These are phyloP conservation scores for Bradypus variegatus DNA, from an alignment of 2,797 vertebrate genomes.

Conservation along the genomic window DNA sequence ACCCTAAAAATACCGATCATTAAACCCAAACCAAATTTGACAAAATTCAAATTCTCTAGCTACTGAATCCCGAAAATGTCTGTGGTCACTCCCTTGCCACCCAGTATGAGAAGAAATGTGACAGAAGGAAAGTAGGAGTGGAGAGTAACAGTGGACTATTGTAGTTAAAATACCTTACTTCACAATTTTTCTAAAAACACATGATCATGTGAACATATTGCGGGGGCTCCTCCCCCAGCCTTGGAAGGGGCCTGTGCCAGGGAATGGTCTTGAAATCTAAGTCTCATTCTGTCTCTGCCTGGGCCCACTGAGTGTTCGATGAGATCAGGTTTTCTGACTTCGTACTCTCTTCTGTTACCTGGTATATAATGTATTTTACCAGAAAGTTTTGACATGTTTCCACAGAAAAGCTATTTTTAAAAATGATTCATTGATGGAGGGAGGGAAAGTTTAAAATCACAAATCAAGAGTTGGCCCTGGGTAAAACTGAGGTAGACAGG, in stretches of 20 bases:
- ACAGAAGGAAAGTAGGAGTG: background rate
- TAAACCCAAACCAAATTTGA: background rate
- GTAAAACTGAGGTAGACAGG: background rate
- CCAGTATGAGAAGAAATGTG: background rate
- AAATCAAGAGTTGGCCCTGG: background rate
- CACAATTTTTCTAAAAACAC: background rate
- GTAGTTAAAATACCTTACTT: constrained; percentile 16
- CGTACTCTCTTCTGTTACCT: background rate
- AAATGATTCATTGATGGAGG: background rate
- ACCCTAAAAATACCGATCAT: background rate
- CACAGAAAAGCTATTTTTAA: background rate
- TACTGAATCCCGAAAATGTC: background rate
- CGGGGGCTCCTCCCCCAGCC: background rate
- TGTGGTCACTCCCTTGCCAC: background rate
- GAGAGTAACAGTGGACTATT: background rate
- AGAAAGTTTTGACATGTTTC: constrained; percentile 26
- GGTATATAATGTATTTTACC: background rate
- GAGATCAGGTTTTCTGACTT: background rate
- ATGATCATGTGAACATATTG: background rate
- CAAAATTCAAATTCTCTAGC: background rate
- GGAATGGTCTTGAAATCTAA: background rate
- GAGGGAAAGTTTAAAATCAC: background rate
- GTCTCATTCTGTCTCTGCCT: background rate
- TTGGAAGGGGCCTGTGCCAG: background rate
- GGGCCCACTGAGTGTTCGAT: background rate